Base-by-base conservation (phyloP, 2,113 vertebrate genomes). In the Atlantisia rogersi region DNA sequence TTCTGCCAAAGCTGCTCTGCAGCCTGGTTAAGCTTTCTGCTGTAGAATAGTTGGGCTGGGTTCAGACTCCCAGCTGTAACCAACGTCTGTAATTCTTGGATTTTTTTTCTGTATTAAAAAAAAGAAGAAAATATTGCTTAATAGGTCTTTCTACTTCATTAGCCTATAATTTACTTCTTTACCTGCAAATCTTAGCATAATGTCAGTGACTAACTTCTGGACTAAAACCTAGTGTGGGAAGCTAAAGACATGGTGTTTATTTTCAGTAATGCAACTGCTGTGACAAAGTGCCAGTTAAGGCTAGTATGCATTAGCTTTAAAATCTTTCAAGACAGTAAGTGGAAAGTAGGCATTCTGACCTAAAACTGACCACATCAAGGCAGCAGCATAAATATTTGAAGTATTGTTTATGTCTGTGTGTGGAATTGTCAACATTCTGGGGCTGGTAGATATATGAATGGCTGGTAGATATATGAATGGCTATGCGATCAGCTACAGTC, bases 1-100 rank as follows among this genome's bases (percentile, higher is more conserved):
- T 69, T 92, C 44, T 91, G 88, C 88, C 94, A 96, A 63, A 94
- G 88, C 44, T 44, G 22, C 77, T 94, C 35, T 86, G 55, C 42
- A 94, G 55, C 28, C 55, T 80, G 42, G 26, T 93, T 88, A 53
- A 84, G 69, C 74, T 94, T 92, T 56, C 53, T 91, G 79, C 50
- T 70, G 26, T 64, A 60, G 48, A 84, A 69, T 60, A 74, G n/a
- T 77, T 82, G 91, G 86, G 42, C 77, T 85, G 74, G 11, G 24
- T 55, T 92, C n/a, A 62, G 29, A 83, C 62, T 56, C 42, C 78
- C 87, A 86, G 70, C 68, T 92, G 44, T 88, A 87, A 82, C 48
- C 9, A 35, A 14, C 0, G 1, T 65, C 60, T 86, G 52, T 79
- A 68, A 70, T 78, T 37, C 29, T 75, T 84, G n/a, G 26, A 1